Evolutionary conservation across 2,113 vertebrate species (phyloP).

Genomic region (Fukomys damarensis): DNA sequence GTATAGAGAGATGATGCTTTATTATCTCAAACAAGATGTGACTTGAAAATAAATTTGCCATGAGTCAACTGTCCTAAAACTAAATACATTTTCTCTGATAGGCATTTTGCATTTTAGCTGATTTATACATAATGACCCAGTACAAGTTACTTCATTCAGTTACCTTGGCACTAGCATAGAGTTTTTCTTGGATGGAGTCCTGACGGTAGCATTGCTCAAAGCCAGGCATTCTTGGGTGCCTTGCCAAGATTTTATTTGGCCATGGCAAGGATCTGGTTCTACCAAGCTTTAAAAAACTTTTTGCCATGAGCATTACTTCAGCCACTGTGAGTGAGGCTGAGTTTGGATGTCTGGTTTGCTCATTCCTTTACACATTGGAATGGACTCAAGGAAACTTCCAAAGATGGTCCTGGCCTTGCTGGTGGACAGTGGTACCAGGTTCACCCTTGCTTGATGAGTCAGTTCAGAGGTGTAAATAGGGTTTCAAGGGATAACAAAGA

Average conservation of each 20-base stretch:
- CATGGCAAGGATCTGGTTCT: conserved; percentile 70
- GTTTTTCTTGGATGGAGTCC: conserved; percentile 77
- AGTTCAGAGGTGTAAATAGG: neutral
- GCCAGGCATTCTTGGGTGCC: conserved; percentile 69
- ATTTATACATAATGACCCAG: conserved; percentile 61
- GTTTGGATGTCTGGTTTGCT: neutral
- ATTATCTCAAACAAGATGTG: conserved; percentile 55
- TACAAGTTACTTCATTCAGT: conserved; percentile 71
- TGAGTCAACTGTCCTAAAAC: conserved; percentile 47
- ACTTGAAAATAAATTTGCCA: conserved; percentile 64
- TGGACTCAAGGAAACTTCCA: conserved; percentile 9
- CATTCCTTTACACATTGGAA: neutral
- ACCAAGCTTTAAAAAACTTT: conserved; percentile 56
- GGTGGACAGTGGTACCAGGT: neutral
- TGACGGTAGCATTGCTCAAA: conserved; percentile 79
- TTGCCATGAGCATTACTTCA: conserved; percentile 11
- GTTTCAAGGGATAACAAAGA: conserved; percentile 27
- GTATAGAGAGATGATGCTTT: neutral
- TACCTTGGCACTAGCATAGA: conserved; percentile 70
- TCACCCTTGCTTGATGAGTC: neutral
- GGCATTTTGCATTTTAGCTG: conserved; percentile 33
- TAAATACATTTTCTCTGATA: conserved; percentile 65
- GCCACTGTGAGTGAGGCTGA: neutral
- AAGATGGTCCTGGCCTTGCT: neutral
- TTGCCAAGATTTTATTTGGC: conserved; percentile 77